phyloP scores from a whole-genome alignment of 2,113 vertebrate species.

The Leptobrachium ailaonicum region DNA sequence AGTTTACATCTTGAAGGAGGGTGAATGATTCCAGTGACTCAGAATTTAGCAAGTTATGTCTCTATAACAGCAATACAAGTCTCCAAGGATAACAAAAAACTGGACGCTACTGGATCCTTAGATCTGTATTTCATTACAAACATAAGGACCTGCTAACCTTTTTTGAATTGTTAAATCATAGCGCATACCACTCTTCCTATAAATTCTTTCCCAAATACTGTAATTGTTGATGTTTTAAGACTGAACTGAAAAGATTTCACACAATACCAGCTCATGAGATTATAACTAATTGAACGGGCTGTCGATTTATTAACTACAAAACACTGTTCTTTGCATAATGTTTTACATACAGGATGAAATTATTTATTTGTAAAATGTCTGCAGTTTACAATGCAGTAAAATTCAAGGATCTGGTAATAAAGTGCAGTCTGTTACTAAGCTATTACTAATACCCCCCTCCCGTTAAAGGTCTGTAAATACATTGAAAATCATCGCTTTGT shows the following conservation, averaged over 20 bases:
- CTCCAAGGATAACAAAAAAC: slow-evolving; percentile 28
- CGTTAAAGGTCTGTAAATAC: too few species aligned
- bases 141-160: not conserved
- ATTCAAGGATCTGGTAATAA: too few species aligned
- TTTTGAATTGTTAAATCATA: slow-evolving; percentile 2
- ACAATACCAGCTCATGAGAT: not conserved
- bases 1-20: not conserved
- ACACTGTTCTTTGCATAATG: too few species aligned
- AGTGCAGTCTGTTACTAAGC: too few species aligned
- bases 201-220: not conserved
- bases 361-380: too few species aligned
- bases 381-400: too few species aligned
- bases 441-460: too few species aligned
- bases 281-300: too few species aligned
- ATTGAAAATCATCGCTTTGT: too few species aligned
- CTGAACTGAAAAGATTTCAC: not conserved
- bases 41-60: not conserved
- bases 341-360: too few species aligned
- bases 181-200: not conserved
- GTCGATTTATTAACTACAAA: too few species aligned
- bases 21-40: slow-evolving; percentile 1
- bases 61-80: slow-evolving; percentile 20
- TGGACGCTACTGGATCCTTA: slow-evolving; percentile 17
- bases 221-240: not conserved
- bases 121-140: not conserved